phyloP scores from a whole-genome alignment of 1,140 invertebrate genomes.

The Leptonema lineaticorne region DNA sequence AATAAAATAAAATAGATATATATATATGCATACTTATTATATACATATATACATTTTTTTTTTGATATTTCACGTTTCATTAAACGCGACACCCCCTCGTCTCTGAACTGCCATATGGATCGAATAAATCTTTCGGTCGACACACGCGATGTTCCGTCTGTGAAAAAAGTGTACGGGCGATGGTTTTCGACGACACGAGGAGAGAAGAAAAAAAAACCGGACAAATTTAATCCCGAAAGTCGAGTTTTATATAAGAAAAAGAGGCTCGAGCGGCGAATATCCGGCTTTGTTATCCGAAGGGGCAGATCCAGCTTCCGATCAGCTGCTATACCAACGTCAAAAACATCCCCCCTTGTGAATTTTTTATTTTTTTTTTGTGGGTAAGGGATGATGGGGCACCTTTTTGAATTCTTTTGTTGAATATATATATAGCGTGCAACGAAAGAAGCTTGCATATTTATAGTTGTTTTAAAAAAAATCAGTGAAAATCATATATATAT shows the following conservation, averaged over 20 bases:
- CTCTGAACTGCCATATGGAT: conserved; percentile 22
- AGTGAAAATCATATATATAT: too few relatives aligned
- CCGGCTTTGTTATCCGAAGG: too few relatives aligned
- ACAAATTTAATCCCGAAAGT: conserved; percentile 16
- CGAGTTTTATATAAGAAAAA: conserved; percentile 8
- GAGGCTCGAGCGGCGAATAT: conserved; percentile 18
- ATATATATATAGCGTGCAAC: too few relatives aligned
- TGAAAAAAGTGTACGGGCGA: neutral
- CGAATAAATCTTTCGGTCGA: conserved; percentile 29
- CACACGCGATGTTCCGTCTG: neutral
- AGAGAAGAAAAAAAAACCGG: conserved; percentile 19
- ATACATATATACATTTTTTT: neutral
- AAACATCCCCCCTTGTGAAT: conserved; percentile 5
- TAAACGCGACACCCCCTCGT: conserved; percentile 14
- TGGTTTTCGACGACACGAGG: neutral
- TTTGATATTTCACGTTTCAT: conserved; percentile 28
- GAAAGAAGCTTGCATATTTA: too few relatives aligned
- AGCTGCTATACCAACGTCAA: conserved; percentile 32
- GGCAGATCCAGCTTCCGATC: conserved; percentile 30
- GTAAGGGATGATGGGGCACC: neutral
- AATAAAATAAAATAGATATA: neutral
- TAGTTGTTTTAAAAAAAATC: too few relatives aligned
- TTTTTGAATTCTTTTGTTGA: conserved; percentile 17
- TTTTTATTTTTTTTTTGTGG: too few relatives aligned
- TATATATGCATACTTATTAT: neutral